A percentile compares a stretch with the other conserved stretches of the same genome.
These are phyloP conservation scores for Nyctalus aviator DNA, from an alignment of 2,797 vertebrate genomes.

Conservation along the genomic window DNA sequence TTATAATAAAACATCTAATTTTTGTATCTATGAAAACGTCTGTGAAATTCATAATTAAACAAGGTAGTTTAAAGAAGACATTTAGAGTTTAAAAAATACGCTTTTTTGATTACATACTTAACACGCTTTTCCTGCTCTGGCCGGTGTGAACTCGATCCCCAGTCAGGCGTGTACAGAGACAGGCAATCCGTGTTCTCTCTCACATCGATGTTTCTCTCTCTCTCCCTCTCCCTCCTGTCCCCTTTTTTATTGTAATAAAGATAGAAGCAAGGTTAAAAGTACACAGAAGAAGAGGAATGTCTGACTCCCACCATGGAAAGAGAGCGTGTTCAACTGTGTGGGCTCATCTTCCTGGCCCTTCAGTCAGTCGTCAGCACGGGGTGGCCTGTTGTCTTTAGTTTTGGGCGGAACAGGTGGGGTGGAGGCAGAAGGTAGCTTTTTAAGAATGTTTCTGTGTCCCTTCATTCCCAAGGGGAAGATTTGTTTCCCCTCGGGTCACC, in stretches of 20 bases:
- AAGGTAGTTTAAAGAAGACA: background rate
- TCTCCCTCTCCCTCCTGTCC: too few relatives aligned
- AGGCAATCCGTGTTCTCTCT: background rate
- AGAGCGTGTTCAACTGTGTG: background rate
- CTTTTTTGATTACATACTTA: background rate
- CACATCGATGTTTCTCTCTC: background rate
- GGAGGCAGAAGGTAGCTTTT: background rate
- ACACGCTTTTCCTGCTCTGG: background rate
- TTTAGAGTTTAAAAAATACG: background rate
- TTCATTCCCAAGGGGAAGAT: background rate
- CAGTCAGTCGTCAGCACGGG: background rate
- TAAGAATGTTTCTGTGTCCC: background rate
- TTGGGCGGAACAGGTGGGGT: background rate
- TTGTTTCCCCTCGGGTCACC: background rate
- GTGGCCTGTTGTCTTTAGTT: background rate
- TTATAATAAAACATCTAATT: background rate
- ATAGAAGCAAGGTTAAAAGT: background rate
- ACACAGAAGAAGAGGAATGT: background rate
- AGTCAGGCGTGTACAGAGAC: background rate
- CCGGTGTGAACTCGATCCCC: background rate
- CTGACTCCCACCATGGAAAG: rapidly evolving
- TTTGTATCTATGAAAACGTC: background rate
- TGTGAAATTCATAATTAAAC: background rate
- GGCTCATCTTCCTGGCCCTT: rapidly evolving
- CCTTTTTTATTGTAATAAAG: background rate